A percentile compares a stretch with the other conserved stretches of the same genome.
phyloP scores from a whole-genome alignment of 2,113 vertebrate species.

The Nasalis larvatus region DNA sequence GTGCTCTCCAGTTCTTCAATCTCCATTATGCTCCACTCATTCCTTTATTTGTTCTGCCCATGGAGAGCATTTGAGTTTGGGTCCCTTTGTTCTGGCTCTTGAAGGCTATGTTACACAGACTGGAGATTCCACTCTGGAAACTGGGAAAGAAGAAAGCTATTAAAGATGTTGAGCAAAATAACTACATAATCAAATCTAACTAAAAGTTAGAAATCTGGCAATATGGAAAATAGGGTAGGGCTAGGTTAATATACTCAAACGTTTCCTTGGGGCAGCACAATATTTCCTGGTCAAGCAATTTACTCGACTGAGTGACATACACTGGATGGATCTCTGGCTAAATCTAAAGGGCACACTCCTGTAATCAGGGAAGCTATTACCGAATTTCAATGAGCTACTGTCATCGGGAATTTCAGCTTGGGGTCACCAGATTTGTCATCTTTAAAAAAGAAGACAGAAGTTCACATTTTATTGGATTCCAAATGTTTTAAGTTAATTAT shows the following conservation, averaged over 20 bases:
- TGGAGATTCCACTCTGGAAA: neutral
- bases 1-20: neutral
- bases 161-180: neutral
- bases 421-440: neutral
- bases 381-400: neutral
- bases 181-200: neutral
- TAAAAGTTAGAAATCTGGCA: neutral
- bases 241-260: neutral
- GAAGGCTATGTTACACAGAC: neutral
- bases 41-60: neutral
- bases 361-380: neutral
- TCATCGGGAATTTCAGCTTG: neutral
- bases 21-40: neutral
- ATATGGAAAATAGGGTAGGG: neutral
- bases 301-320: neutral
- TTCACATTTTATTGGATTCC: neutral
- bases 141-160: neutral
- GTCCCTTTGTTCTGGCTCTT: neutral
- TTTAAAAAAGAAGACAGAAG: neutral
- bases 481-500: neutral
- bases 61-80: neutral
- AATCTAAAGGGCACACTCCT: neutral
- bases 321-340: neutral
- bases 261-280: neutral
- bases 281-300: neutral